A percentile compares a stretch with the other conserved stretches of the same genome.
These are phyloP conservation scores for Eupithecia insigniata DNA, from an alignment of 2,888 invertebrate genomes.

Conservation along the genomic window DNA sequence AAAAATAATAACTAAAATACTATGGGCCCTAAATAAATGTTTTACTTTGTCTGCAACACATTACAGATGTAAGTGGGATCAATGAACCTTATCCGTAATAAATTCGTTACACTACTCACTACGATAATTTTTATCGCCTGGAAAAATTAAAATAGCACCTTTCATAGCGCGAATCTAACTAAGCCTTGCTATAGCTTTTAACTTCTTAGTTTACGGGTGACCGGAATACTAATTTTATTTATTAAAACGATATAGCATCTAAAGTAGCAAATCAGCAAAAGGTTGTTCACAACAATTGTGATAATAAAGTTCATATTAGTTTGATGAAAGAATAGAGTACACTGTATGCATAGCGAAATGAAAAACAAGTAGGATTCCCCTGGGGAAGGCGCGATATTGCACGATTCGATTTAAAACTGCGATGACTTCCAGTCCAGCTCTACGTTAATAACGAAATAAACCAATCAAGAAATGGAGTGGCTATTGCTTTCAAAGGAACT, in stretches of 20 bases:
- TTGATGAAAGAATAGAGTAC: conserved; percentile 54
- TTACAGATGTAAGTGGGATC: no score
- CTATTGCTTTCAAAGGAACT: not conserved
- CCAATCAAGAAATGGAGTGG: conserved; percentile 16
- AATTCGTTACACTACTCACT: no score
- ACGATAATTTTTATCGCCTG: not conserved
- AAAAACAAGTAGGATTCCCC: conserved; percentile 67
- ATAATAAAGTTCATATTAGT: conserved; percentile 60
- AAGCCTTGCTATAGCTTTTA: not conserved
- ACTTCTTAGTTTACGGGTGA: not conserved
- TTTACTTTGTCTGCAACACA: no score
- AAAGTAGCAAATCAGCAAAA: conserved; percentile 11
- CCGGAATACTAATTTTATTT: conserved; percentile 1
- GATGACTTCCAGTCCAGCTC: conserved; percentile 39
- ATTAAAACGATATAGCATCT: not conserved
- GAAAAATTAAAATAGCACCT: not conserved
- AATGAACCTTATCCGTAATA: no score
- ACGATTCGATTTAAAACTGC: conserved; percentile 76
- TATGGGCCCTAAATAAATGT: no score
- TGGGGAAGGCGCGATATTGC: conserved; percentile 71
- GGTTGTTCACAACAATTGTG: conserved; percentile 34
- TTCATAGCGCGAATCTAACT: not conserved
- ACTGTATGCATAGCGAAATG: conserved; percentile 63
- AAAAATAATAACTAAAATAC: no score
- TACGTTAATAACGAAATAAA: conserved; percentile 23